Percentiles rank a stretch among this genome's conserved stretches.
phyloP scores from a whole-genome alignment of 2,888 invertebrate genomes.

The Buathra laborator region DNA sequence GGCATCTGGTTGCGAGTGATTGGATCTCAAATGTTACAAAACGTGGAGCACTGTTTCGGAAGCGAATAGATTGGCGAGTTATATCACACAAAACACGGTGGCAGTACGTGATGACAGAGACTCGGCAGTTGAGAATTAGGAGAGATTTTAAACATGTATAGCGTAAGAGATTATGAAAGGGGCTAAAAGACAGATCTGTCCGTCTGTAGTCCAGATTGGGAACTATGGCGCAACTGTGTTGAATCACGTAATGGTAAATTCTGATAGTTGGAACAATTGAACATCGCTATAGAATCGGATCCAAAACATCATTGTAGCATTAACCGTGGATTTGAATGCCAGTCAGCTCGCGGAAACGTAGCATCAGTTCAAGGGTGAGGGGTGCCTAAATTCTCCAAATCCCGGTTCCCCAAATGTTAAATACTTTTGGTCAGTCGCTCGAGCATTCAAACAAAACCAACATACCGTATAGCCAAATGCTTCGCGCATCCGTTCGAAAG shows the following conservation, averaged over 20 bases:
- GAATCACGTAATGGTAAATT: neutral
- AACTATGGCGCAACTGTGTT: neutral
- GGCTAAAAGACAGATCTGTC: neutral
- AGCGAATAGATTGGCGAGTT: neutral
- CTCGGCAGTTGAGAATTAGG: neutral
- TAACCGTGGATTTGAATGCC: neutral
- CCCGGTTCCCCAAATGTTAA: constrained; percentile 18
- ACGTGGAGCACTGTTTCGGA: neutral
- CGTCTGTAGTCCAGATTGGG: neutral
- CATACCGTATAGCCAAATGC: constrained; percentile 56
- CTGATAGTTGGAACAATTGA: neutral
- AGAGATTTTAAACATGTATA: neutral
- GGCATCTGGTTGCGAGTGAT: neutral
- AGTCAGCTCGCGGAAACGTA: neutral
- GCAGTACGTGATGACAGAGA: neutral
- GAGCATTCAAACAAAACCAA: constrained; percentile 68
- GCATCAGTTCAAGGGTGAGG: neutral
- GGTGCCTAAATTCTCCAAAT: neutral
- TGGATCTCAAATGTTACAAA: neutral
- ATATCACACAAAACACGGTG: neutral
- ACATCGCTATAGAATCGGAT: neutral
- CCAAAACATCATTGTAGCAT: neutral
- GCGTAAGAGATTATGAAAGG: neutral
- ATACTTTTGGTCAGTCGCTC: constrained; percentile 30
- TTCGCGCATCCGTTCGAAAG: constrained; percentile 43